These are phyloP conservation scores for Lytechinus variegatus DNA, from an alignment of 35 echinoderm and acorn worm genomes.

Conservation along the genomic window DNA sequence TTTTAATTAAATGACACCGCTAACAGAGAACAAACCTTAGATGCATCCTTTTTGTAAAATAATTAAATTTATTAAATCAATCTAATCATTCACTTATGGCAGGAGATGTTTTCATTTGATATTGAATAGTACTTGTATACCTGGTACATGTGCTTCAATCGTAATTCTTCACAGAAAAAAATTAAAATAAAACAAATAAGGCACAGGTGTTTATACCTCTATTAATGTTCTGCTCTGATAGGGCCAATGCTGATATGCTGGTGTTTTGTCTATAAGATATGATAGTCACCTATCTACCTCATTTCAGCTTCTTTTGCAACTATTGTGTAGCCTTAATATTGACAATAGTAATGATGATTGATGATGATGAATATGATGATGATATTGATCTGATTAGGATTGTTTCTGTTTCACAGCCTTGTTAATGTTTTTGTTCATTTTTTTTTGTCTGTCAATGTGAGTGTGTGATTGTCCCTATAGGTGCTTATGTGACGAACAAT, in stretches of 20 bases:
- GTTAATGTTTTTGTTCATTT: background rate
- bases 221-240: background rate
- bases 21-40: background rate
- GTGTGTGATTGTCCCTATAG: background rate
- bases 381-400: constrained; percentile 18
- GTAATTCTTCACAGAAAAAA: background rate
- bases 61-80: too few species aligned
- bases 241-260: constrained; percentile 13
- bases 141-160: too few species aligned
- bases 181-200: background rate
- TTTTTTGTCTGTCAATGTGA: background rate
- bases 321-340: constrained; percentile 46
- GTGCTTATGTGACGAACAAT: background rate
- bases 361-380: constrained; percentile 5
- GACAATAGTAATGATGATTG: constrained; percentile 36
- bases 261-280: constrained; percentile 15
- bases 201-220: background rate
- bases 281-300: constrained; percentile 53
- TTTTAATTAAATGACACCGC: background rate
- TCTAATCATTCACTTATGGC: background rate
- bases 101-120: background rate
- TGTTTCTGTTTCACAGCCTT: background rate
- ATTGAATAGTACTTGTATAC: background rate
- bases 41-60: background rate
- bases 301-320: constrained; percentile 56